These are phyloP conservation scores for Himalopsyche japonica DNA, from an alignment of 2,888 invertebrate species.

Conservation along the genomic window DNA sequence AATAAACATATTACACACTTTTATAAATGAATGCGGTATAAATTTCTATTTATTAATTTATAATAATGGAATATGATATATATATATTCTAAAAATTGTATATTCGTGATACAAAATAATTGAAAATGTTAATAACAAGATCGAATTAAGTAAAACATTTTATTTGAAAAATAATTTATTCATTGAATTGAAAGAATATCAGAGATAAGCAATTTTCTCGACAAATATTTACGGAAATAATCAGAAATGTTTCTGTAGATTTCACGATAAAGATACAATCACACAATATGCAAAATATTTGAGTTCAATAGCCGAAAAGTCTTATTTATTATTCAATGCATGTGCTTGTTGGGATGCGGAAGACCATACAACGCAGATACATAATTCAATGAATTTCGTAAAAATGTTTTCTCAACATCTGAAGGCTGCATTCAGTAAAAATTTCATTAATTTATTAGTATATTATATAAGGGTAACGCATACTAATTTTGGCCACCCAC, in stretches of 20 bases:
- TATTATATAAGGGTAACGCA: background rate
- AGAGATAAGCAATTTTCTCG: background rate
- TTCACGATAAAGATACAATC: background rate
- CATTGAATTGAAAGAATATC: too few relatives aligned
- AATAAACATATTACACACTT: too few relatives aligned
- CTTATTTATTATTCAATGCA: background rate
- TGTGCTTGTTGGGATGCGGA: background rate
- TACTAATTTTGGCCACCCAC: too few relatives aligned
- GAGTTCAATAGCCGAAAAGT: background rate
- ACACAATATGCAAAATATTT: background rate
- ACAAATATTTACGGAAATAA: background rate
- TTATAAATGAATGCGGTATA: too few relatives aligned
- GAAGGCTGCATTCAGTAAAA: background rate
- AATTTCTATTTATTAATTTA: too few relatives aligned
- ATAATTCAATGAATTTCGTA: background rate
- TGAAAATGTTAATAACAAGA: too few relatives aligned
- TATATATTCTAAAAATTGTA: too few relatives aligned
- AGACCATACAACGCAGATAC: background rate
- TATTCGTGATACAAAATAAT: too few relatives aligned
- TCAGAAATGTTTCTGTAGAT: background rate
- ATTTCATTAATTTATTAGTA: background rate
- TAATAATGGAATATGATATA: too few relatives aligned
- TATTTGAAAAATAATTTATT: too few relatives aligned
- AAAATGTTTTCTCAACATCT: background rate
- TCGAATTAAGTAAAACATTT: too few relatives aligned